Evolutionary conservation across 2,888 invertebrate genomes (phyloP), one percentile per base, ranked within the genome.

Genomic region (Mythimna loreyi): DNA sequence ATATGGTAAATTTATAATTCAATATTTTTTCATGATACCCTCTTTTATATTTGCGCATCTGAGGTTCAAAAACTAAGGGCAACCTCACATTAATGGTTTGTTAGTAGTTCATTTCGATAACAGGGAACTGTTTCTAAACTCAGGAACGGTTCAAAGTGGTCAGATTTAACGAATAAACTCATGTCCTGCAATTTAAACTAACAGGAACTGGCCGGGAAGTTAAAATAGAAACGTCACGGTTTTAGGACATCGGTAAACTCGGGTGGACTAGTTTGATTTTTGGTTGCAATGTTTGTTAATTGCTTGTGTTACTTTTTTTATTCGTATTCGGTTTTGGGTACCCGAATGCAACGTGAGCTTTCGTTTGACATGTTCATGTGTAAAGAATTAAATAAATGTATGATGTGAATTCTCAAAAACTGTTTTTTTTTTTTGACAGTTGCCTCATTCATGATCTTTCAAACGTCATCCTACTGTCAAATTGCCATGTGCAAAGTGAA

Each of bases 151-250:
- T 16, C 33, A 40, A 55, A 47, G 25, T 50, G 13, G 47, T 52
- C 33, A 40, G 53, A 63, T 72, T 45, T 49, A 63, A 64, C 68
- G 33, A 57, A 60, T 63, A 30, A 63, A 62, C 50, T 60, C 65
- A 43, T 52, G 40, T 33, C 47, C 47, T 59, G 30, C 50, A 49
- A 28, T 72, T 77, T 30, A 19, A 67, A 77, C 56, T 58, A 53
- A 30, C 40, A 8, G 6, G 6, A 11, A 33, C 23, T 36, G 8
- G 43, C 36, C 67, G 57, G 55, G 43, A 67, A 76, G 78, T 78
- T 76, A 19, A 63, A 78, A 73, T 78, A n/a, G 73, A 53, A 77
- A 63, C 36, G 73, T 57, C 56, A 49, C 13, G 19, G 25, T 50
- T 66, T 71, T 47, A 19, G 60, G 40, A 59, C 52, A 60, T 7